These are phyloP conservation scores for Parnassius apollo DNA, from an alignment of 2,888 invertebrate species.

Conservation along the genomic window DNA sequence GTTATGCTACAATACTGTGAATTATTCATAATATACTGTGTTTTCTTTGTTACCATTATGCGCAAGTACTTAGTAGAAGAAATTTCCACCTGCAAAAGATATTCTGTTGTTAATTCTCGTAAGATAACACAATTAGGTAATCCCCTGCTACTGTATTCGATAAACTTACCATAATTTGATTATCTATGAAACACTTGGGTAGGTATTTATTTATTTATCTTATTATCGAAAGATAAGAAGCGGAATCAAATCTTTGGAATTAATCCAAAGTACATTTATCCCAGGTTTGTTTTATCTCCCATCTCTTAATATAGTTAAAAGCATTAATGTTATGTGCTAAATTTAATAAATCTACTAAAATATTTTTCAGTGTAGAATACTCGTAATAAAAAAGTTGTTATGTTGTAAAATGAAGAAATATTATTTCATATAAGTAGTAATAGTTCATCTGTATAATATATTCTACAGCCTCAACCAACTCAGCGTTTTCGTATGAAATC, in stretches of 20 bases:
- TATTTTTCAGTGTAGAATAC: no score
- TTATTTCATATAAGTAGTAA: background rate
- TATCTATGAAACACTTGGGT: conserved; percentile 23
- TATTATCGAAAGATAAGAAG: conserved; percentile 29
- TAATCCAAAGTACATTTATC: conserved; percentile 20
- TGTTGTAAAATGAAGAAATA: no score
- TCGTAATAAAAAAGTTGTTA: no score
- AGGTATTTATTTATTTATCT: conserved; percentile 27
- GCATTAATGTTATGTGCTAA: background rate
- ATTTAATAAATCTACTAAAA: background rate
- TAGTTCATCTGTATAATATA: conserved; percentile 6
- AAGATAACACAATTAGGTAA: conserved; percentile 25
- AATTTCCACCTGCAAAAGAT: conserved; percentile 61
- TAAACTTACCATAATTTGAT: conserved; percentile 21
- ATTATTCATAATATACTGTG: conserved; percentile 43
- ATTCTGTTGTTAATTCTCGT: conserved; percentile 39
- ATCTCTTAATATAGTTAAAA: background rate
- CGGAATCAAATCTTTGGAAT: conserved; percentile 28
- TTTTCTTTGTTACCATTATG: conserved; percentile 52
- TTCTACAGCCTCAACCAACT: background rate
- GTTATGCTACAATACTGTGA: conserved; percentile 50
- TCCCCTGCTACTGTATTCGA: conserved; percentile 14
- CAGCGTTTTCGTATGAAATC: conserved; percentile 12
- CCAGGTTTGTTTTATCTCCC: background rate
- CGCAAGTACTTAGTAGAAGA: conserved; percentile 45